These are phyloP conservation scores for Macropis europaea DNA, from an alignment of 2,888 invertebrate species.

Conservation along the genomic window DNA sequence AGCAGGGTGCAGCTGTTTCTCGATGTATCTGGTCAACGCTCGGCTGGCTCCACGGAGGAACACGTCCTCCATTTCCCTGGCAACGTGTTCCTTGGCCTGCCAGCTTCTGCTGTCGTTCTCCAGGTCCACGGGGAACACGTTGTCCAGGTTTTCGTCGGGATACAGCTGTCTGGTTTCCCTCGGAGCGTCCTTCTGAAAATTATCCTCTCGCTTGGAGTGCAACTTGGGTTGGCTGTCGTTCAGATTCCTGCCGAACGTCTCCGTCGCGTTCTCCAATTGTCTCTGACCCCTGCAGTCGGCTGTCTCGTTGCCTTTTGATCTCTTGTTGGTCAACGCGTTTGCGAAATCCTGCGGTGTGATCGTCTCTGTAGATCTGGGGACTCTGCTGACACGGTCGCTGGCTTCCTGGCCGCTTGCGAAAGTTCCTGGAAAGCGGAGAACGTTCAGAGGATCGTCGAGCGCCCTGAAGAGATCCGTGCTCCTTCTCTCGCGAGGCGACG, in stretches of 20 bases:
- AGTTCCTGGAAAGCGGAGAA: conserved; percentile 15
- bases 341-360: conserved; percentile 65
- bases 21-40: conserved; percentile 90
- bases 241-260: not conserved
- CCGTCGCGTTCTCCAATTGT: not conserved
- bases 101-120: conserved; percentile 61
- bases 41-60: conserved; percentile 92
- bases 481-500: conserved; percentile 47
- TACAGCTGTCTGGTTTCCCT: conserved; percentile 63
- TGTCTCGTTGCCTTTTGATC: not conserved
- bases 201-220: conserved; percentile 43
- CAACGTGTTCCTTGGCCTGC: conserved; percentile 83
- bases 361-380: conserved; percentile 44
- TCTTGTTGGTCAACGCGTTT: conserved; percentile 49
- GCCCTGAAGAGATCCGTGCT: not conserved
- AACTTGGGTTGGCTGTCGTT: conserved; percentile 17
- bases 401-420: conserved; percentile 16
- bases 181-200: conserved; percentile 22
- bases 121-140: conserved; percentile 41
- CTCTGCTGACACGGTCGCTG: not conserved
- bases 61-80: conserved; percentile 91
- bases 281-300: conserved; percentile 34
- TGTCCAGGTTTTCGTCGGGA: conserved; percentile 58
- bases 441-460: not conserved
- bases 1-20: conserved; percentile 90